Evolutionary conservation across 2,113 vertebrate genomes (phyloP).

Genomic region (Rhinopithecus roxellana): DNA sequence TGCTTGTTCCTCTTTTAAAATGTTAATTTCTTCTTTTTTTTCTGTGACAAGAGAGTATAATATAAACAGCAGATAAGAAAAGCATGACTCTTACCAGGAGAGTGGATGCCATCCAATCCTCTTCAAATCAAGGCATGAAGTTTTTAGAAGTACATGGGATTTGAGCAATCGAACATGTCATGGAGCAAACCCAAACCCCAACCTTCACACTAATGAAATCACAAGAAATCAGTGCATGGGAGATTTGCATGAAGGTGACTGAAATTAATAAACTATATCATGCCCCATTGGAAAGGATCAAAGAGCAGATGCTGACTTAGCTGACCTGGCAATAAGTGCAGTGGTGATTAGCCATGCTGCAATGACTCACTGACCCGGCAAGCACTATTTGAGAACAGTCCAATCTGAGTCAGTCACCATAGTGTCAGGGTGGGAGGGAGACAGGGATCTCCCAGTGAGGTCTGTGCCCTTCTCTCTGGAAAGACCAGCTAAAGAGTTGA

Average conservation of each 20-base stretch:
- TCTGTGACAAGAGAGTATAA: neutral
- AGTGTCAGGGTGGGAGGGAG: neutral
- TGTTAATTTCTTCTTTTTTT: neutral
- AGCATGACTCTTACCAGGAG: neutral
- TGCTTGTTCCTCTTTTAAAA: conserved; percentile 2
- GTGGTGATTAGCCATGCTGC: neutral
- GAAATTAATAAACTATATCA: neutral
- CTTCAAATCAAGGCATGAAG: neutral
- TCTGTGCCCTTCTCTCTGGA: conserved; percentile 31
- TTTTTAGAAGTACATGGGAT: neutral
- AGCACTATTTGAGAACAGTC: neutral
- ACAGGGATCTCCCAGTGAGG: neutral
- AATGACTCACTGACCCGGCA: neutral
- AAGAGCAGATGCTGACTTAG: conserved; percentile 1
- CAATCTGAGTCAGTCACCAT: neutral
- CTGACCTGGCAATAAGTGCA: neutral
- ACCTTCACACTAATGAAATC: conserved; percentile 34
- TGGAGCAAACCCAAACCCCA: neutral
- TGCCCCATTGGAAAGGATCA: neutral
- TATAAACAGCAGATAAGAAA: neutral
- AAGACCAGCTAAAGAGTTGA: neutral
- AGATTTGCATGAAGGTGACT: conserved; percentile 39
- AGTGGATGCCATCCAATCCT: neutral
- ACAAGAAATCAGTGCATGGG: neutral
- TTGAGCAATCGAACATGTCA: neutral